Base-by-base conservation (phyloP, 2,113 vertebrate species). In the Zosterops lateralis region DNA sequence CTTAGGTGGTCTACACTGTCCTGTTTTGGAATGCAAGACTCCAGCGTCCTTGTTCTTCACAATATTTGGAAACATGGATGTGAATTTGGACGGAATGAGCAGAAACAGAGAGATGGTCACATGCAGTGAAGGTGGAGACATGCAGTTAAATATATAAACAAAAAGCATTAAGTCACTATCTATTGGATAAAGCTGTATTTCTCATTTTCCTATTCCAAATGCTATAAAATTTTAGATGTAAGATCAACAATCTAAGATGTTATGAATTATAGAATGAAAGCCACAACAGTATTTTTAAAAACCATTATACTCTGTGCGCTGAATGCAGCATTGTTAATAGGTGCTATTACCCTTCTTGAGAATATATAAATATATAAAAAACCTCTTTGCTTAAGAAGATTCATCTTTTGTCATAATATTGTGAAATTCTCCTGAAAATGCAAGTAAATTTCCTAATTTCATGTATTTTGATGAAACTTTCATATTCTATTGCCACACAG, bases 1-100 rank as follows among this genome's bases (percentile, higher is more conserved):
- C 97, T 97, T 97, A 98, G 97, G 92, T 98, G 97, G 96, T 96
- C 98, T 97, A 98, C 90, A 97, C 95, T 98, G 93, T 98, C 97
- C 97, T 98, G 98, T 97, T 97, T 94, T 84, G 97, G 97, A 97
- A 98, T 97, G 91, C 94, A 93, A 96, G 95, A 91, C 87, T 97
- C 96, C 95, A 97, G 95, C 96, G 97, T 98, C 97, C 97, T 98
- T 97, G 97, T 98, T 98, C 97, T 97, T 98, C 97, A 94, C 91
- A 97, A 89, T 86, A 82, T 96, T 92, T 97, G 92, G 91, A 90
- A 94, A 97, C 92, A 97, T 94, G 96, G 96, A 95, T 93, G 87
- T 98, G 92, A 96, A 97, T 96, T 96, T 97, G 87, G 95, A 96
- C 47, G 79, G 80, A 97, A 96, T 96, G 79, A 94, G 93, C 79